Conservation (phyloP, 2,113 vertebrate species). For the Onychostruthus taczanowskii region DNA sequence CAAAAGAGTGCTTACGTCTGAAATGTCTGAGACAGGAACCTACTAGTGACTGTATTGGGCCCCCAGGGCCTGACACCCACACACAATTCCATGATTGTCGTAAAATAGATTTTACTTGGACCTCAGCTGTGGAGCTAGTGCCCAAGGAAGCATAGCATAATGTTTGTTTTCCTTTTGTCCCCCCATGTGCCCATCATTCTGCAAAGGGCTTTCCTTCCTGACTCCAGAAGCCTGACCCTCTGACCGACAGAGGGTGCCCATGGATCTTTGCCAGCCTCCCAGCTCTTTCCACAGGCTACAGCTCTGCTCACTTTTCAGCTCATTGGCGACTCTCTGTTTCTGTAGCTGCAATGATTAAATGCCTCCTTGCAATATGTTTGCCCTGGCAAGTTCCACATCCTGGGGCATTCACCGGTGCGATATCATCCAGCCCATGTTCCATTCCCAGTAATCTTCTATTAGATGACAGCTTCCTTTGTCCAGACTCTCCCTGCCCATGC, state of each 20-base stretch:
- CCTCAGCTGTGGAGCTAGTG: not conserved
- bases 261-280: not conserved
- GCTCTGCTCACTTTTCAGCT: not conserved
- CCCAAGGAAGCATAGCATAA: not conserved
- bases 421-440: not conserved
- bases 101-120: not conserved
- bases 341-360: not conserved
- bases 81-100: fast-evolving
- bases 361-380: not conserved
- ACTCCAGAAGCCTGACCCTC: no score
- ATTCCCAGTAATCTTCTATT: not conserved
- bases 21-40: not conserved
- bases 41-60: not conserved
- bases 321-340: not conserved
- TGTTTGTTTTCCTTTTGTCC: not conserved
- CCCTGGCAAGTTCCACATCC: not conserved
- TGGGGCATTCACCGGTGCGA: not conserved
- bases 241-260: not conserved
- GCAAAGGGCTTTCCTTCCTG: not conserved
- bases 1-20: not conserved
- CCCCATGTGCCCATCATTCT: not conserved
- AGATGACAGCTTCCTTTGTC: fast-evolving
- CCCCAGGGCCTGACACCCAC: not conserved
- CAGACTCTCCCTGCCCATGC: not conserved
- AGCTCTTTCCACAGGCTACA: not conserved